A percentile compares a stretch with the other conserved stretches of the same genome.
Conservation (phyloP, 2,888 invertebrate species). For the Macaria notata region DNA sequence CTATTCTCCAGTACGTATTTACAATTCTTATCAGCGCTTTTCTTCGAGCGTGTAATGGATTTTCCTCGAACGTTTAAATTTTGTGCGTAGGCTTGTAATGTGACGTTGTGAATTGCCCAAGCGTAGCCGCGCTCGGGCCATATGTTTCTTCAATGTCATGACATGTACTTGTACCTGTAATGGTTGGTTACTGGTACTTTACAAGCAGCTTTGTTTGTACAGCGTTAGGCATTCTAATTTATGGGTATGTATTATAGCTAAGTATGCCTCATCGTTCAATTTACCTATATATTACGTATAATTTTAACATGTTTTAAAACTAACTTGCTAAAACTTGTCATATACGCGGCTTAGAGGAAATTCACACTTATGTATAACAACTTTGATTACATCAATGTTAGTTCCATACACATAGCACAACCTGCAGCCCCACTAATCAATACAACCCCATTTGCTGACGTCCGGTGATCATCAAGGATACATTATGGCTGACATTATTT, state of each 20-base stretch:
- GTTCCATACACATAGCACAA: too few species aligned
- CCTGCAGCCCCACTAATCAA: too few species aligned
- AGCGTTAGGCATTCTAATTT: too few species aligned
- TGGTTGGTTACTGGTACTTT: too few species aligned
- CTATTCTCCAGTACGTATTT: slow-evolving; percentile 13
- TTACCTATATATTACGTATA: too few species aligned
- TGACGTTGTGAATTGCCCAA: slow-evolving; percentile 16
- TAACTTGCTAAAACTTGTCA: too few species aligned
- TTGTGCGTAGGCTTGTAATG: slow-evolving; percentile 31
- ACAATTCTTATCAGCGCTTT: slow-evolving; percentile 38
- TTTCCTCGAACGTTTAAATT: slow-evolving; percentile 43
- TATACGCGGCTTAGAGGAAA: too few species aligned
- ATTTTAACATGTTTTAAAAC: too few species aligned
- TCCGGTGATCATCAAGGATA: slow-evolving; percentile 17
- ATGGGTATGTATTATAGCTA: too few species aligned
- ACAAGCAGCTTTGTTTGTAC: background rate
- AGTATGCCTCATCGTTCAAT: too few species aligned
- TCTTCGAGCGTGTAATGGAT: slow-evolving; percentile 41
- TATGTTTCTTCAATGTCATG: slow-evolving; percentile 22
- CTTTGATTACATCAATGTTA: too few species aligned
- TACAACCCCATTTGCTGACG: background rate
- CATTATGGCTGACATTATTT: slow-evolving; percentile 26
- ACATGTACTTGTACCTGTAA: background rate
- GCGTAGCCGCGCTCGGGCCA: slow-evolving; percentile 41
- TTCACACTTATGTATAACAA: too few species aligned